Evolutionary conservation across 1,140 invertebrate species (phyloP).

Genomic region (Stegodyphus mimosarum): DNA sequence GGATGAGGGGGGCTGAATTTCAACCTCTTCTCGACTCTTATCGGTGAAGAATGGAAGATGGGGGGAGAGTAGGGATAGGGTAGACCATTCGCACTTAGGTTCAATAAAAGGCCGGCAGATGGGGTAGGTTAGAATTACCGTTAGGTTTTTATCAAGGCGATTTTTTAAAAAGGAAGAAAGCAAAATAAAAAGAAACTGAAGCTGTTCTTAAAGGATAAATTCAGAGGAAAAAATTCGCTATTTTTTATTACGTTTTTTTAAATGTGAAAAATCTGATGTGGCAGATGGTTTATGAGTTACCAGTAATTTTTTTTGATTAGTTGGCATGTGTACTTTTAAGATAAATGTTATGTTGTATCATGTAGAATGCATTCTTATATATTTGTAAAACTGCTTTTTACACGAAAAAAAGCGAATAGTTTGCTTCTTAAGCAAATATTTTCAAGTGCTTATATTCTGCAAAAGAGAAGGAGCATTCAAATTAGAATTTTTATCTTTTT

Average conservation of each 20-base stretch:
- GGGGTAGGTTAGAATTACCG: constrained; percentile 50
- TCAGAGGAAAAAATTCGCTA: not conserved
- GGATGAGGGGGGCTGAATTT: not conserved
- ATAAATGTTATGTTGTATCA: not conserved
- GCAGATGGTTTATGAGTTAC: constrained; percentile 40
- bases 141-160: constrained; percentile 13
- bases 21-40: not conserved
- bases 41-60: not conserved
- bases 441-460: no score
- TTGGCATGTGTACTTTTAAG: not conserved
- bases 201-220: not conserved
- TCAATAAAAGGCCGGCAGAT: constrained; percentile 11
- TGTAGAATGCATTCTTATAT: no score
- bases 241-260: constrained; percentile 3
- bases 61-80: not conserved
- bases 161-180: not conserved
- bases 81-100: no score
- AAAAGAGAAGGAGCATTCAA: no score
- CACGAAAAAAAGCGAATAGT: no score
- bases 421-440: no score
- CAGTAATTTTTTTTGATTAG: not conserved
- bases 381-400: no score
- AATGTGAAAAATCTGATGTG: not conserved
- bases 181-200: not conserved
- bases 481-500: no score